Evolutionary conservation across 2,113 vertebrate species (phyloP), one percentile per base, ranked within the genome.

Genomic region (Xiphophorus hellerii): DNA sequence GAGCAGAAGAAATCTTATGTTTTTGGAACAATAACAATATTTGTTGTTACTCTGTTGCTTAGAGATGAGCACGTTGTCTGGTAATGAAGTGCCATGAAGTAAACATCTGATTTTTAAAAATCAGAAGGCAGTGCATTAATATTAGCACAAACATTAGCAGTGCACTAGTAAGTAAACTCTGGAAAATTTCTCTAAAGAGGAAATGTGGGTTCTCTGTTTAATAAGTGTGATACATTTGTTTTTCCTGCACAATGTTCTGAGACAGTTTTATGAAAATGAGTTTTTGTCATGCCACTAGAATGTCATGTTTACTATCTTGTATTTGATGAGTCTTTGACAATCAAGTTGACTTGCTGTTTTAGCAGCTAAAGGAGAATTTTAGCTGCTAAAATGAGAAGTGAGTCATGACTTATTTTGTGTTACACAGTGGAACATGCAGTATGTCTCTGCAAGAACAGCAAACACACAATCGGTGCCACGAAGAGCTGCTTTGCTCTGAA

Each of bases 351-450:
- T 76, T 33, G 33, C 62, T 76, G 62, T 62, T 81, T 73, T 66
- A 85, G 76, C 63, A 71, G 14, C 11, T 28, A 70, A 51, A 62
- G 31, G 61, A 66, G 28, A 69, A 31, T 33, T 11, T 0, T 48
- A 62, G 13, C 60, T 27, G 74, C 35, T 37, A 37, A 37, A 37
- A 37, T 37, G 35, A 37, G 35, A 37, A 37, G 9, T 25, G 39
- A 73, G 20, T 66, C 20, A 76, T 81, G 69, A 71, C 10, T 83
- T 42, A 51, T 44, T 2, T 54, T 2, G 37, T 54, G 29, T 82
- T 71, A 62, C 74, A 78, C 66, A 74, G 54, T 87, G 75, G 61
- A 76, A 61, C 79, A 77, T 27, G 29, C 62, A 33, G 22, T n/a
- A 5, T 1, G 1, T 66, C 44, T 39, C 33, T 65, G n/a, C 31